phyloP scores from a whole-genome alignment of 2,113 vertebrate genomes.

The Myanophis thanlyinensis region DNA sequence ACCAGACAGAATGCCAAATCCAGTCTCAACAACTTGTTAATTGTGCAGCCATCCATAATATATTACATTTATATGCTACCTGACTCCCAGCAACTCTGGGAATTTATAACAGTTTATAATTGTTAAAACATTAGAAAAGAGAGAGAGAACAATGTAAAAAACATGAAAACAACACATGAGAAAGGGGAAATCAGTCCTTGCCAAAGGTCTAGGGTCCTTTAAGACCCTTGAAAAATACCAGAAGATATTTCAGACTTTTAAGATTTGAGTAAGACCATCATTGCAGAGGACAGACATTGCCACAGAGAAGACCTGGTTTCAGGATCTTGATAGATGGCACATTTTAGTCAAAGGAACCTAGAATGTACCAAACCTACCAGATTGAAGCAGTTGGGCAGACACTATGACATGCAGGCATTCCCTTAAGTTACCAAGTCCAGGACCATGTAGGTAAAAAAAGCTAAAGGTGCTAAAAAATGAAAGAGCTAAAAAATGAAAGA shows the following conservation, averaged over 20 bases:
- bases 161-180: background rate
- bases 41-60: background rate
- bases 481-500: background rate
- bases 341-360: background rate
- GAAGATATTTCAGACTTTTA: background rate
- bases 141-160: background rate
- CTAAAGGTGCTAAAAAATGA: background rate
- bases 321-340: background rate
- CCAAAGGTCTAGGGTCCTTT: background rate
- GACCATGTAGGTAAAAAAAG: too few species aligned
- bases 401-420: background rate
- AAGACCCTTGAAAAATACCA: background rate
- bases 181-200: background rate
- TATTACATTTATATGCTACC: background rate
- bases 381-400: background rate
- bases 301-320: background rate
- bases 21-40: background rate
- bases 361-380: background rate
- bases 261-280: background rate
- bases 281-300: background rate
- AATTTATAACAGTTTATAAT: background rate
- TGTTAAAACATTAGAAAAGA: background rate
- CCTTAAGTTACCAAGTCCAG: background rate
- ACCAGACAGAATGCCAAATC: background rate
- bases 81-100: background rate